phyloP scores from a whole-genome alignment of 1,140 invertebrate genomes.

The Ladona fulva region DNA sequence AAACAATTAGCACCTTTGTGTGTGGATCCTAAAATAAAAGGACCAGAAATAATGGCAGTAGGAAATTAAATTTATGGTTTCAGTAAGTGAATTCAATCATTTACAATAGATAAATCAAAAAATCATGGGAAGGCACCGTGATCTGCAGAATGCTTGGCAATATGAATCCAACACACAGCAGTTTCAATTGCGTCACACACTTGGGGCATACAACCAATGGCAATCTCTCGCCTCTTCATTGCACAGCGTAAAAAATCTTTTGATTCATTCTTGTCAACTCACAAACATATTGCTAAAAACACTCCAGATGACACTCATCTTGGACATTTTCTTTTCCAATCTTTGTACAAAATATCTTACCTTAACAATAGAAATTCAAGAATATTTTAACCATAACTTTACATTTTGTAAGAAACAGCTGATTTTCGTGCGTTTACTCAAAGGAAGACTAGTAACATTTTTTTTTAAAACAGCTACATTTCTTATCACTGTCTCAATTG shows the following conservation, averaged over 20 bases:
- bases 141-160: conserved; percentile 8
- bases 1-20: conserved; percentile 9
- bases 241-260: background rate
- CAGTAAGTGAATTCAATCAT: background rate
- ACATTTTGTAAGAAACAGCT: conserved; percentile 10
- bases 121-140: background rate
- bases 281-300: background rate
- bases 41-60: background rate
- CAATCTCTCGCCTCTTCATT: background rate
- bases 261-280: background rate
- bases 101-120: background rate
- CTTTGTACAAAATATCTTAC: conserved; percentile 10
- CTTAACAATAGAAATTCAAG: background rate
- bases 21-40: background rate
- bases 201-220: background rate
- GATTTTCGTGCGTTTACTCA: conserved; percentile 4
- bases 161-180: conserved; percentile 2
- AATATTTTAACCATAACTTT: conserved; percentile 1
- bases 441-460: conserved; percentile 10
- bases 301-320: background rate
- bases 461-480: background rate
- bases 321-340: background rate
- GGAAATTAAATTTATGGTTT: background rate
- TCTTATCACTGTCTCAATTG: background rate
- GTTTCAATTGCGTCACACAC: background rate